Base-by-base conservation (phyloP, 2,113 vertebrate species). In the Bos indicus region DNA sequence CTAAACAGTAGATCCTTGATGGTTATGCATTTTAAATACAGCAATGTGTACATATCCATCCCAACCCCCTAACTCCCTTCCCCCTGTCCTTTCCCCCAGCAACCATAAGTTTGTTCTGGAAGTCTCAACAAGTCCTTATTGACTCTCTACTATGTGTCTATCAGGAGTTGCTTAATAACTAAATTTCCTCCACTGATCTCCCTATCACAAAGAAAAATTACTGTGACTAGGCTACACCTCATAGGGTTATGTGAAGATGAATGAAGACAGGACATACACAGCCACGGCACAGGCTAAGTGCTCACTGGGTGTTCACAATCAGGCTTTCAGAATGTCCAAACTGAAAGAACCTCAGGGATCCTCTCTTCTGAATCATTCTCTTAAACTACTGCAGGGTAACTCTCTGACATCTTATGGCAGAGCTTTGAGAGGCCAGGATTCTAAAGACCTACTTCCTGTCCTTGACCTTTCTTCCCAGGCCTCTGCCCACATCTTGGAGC, bases 61-160 rank as follows among this genome's bases (percentile, higher is more conserved):
- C 71, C 33, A 71, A 11, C 67, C 43, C 40, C 36, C 40, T 43
- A 43, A 25, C 36, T 74, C 71, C 11, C 21, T 43, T 26, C 40
- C 40, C 6, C 40, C 36, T 74, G 12, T 43, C 23, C 71, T 77
- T 77, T 40, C 25, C 40, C 71, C 71, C 40, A 77, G 40, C 36
- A 77, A 43, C 23, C 23, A 4, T 77, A 43, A 77, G 40, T 43
- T 15, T 43, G 12, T 77, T 26, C 71, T 77, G 11, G 43, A 95
- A 91, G 78, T 71, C 95, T 91, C 86, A 60, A 36, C 78, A 95
- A 91, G 82, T 71, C 96, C 89, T 96, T 62, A 90, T 6, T 87
- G 89, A 95, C 78, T 87, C 46, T 94, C 86, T 90, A 80, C 90
- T 97, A 48, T 52, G 86, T 86, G 51, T 59, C 56, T 43, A 85